Evolutionary conservation across 2,888 invertebrate species (phyloP).

Genomic region (Diaphora mendica): DNA sequence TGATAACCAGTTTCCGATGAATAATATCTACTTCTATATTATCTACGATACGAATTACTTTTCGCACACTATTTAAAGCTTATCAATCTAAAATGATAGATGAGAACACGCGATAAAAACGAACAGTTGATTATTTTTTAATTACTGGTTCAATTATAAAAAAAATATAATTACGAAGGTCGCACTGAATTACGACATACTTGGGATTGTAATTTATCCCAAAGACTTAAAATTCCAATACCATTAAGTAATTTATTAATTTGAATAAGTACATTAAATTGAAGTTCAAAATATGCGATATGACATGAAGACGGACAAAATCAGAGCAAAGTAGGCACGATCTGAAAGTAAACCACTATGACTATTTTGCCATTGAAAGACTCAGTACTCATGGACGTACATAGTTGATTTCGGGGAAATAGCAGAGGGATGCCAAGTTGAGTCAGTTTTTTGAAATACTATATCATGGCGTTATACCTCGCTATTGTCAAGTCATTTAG

Average conservation of each 20-base stretch:
- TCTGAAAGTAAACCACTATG: not conserved
- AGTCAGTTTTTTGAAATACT: too few relatives aligned
- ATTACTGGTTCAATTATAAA: not conserved
- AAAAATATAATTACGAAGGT: not conserved
- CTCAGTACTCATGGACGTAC: too few relatives aligned
- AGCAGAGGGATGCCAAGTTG: too few relatives aligned
- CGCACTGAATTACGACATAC: not conserved
- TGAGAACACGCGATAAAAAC: not conserved
- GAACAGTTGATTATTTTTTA: not conserved
- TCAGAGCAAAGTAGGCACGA: not conserved
- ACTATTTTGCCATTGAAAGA: not conserved
- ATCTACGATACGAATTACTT: not conserved
- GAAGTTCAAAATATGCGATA: not conserved
- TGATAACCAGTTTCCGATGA: not conserved
- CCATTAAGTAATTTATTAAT: not conserved
- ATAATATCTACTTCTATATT: not conserved
- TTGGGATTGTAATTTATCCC: not conserved
- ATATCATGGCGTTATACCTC: too few relatives aligned
- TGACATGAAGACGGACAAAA: not conserved
- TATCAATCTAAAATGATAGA: not conserved
- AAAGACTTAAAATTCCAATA: not conserved
- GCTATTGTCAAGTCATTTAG: too few relatives aligned
- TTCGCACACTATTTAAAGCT: not conserved
- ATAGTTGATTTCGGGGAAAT: too few relatives aligned
- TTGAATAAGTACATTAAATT: not conserved